phyloP scores from a whole-genome alignment of 2,888 invertebrate species.

The Pterobdella sp. region DNA sequence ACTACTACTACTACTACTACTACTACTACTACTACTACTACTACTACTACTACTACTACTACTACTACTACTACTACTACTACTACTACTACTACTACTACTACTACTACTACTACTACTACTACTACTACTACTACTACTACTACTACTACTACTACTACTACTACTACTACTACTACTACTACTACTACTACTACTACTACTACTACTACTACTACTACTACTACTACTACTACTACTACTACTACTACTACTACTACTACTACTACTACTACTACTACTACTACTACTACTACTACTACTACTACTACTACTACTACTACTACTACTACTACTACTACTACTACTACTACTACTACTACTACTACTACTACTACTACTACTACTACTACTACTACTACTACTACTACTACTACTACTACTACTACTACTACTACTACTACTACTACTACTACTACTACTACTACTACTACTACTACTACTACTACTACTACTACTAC shows the following conservation, averaged over 20 bases:
- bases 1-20: constrained; percentile 23
- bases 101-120: background rate
- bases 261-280: background rate
- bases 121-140: background rate
- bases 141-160: background rate
- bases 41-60: constrained; percentile 30
- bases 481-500: background rate
- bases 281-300: background rate
- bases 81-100: background rate
- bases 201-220: background rate
- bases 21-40: constrained; percentile 13
- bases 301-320: background rate
- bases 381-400: background rate
- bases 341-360: background rate
- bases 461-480: background rate
- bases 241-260: background rate
- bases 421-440: background rate
- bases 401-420: background rate
- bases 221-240: background rate
- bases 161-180: background rate
- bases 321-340: background rate
- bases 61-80: constrained; percentile 5
- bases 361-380: background rate
- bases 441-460: background rate
- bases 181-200: background rate